Percentiles rank a stretch among this genome's conserved stretches.
These are phyloP conservation scores for Sitta europaea DNA, from an alignment of 2,113 vertebrate genomes.

Conservation along the genomic window DNA sequence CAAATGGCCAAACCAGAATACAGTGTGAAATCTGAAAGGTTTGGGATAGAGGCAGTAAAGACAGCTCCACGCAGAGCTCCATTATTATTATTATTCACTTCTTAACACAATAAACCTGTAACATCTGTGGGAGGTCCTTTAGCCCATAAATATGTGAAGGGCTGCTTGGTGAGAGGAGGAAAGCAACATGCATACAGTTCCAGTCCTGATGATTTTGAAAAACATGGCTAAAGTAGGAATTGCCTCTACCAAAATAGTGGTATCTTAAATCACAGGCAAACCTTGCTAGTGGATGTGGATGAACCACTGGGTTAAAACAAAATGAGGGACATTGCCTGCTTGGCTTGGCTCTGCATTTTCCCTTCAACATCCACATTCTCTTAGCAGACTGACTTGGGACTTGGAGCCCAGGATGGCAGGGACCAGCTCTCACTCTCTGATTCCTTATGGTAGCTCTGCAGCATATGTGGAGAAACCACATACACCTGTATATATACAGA, in stretches of 20 bases:
- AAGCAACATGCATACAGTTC: neutral
- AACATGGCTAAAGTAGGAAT: neutral
- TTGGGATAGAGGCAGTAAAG: neutral
- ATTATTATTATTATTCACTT: neutral
- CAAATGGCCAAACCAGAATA: neutral
- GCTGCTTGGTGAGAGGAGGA: neutral
- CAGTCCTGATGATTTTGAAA: neutral
- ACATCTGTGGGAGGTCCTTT: neutral
- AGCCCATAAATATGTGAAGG: neutral
- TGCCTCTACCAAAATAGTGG: neutral
- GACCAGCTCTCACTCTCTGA: neutral
- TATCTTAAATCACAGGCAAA: neutral
- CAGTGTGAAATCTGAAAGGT: neutral
- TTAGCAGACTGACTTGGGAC: neutral
- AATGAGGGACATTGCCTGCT: neutral
- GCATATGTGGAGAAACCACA: neutral
- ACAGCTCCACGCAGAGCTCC: neutral
- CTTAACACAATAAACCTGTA: neutral
- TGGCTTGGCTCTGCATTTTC: neutral
- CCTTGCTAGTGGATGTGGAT: neutral
- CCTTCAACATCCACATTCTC: neutral
- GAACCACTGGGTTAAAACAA: neutral
- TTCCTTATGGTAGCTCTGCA: neutral
- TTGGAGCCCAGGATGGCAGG: neutral
- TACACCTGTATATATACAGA: fast-evolving